Conservation (phyloP, 1,140 invertebrate species). For the Sycobia sp. region DNA sequence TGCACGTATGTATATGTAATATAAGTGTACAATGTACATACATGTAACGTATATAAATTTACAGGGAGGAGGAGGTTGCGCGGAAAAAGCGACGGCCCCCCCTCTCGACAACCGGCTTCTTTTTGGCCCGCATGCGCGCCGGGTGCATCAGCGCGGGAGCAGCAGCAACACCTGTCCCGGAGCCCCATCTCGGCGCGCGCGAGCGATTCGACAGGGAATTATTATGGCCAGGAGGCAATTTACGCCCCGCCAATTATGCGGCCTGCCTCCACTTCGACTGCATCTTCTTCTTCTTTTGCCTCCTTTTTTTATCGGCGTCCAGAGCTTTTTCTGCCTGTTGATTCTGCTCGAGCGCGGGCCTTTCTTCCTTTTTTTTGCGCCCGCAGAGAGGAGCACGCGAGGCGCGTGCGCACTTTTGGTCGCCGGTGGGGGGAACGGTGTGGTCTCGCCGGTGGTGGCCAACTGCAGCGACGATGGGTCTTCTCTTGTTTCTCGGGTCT, state of each 20-base stretch:
- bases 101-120: neutral
- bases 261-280: neutral
- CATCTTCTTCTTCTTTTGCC: neutral
- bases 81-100: constrained; percentile 19
- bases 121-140: constrained; percentile 32
- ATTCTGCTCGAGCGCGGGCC: too few species aligned
- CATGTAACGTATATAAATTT: too few species aligned
- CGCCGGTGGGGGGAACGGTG: too few species aligned
- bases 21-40: too few species aligned
- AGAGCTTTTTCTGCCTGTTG: too few species aligned
- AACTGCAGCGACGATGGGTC: too few species aligned
- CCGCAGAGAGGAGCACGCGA: too few species aligned
- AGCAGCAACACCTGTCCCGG: constrained; percentile 8
- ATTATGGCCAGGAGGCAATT: constrained; percentile 9
- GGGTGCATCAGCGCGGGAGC: constrained; percentile 23
- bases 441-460: too few species aligned
- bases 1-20: too few species aligned
- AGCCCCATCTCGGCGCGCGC: neutral
- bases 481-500: too few species aligned
- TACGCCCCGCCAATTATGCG: constrained; percentile 16
- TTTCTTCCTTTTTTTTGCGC: neutral
- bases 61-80: too few species aligned
- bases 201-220: constrained; percentile 10
- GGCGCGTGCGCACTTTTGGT: too few species aligned
- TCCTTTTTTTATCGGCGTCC: neutral